Percentiles rank a stretch among this genome's conserved stretches.
phyloP scores from a whole-genome alignment of 2,113 vertebrate genomes.

The Lepisosteus osseus region DNA sequence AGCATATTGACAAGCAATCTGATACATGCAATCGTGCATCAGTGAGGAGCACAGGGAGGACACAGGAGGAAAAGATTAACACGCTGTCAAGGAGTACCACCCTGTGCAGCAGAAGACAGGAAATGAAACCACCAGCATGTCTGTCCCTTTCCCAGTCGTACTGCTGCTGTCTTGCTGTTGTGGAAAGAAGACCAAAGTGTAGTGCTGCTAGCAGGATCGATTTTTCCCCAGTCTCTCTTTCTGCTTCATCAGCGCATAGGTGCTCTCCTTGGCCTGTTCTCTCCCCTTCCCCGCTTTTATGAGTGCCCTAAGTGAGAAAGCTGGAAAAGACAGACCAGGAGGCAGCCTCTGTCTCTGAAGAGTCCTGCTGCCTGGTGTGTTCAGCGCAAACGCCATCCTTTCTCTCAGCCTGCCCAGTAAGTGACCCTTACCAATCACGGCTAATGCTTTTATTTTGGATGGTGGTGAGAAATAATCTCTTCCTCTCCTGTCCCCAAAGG shows the following conservation, averaged over 20 bases:
- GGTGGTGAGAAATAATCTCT: conserved; percentile 17
- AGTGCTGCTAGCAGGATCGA: no score
- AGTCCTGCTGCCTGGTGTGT: no score
- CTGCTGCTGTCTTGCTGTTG: no score
- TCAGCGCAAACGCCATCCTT: neutral
- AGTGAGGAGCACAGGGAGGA: neutral
- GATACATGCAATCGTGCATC: neutral
- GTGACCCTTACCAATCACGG: conserved; percentile 30
- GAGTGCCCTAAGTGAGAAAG: no score
- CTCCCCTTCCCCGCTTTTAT: neutral
- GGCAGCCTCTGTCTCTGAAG: neutral
- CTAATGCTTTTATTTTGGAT: conserved; percentile 27
- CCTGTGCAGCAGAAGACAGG: conserved; percentile 8
- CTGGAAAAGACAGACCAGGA: no score
- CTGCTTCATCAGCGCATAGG: neutral
- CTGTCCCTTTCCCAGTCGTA: neutral
- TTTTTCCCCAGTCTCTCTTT: neutral
- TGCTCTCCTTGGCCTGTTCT: neutral
- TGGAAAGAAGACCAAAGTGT: no score
- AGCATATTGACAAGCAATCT: neutral
- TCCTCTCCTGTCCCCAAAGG: neutral
- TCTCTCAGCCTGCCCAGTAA: conserved; percentile 10
- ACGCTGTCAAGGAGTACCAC: conserved; percentile 11
- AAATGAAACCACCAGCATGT: conserved; percentile 24
- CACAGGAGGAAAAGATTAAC: neutral